A percentile compares a stretch with the other conserved stretches of the same genome.
phyloP scores from a whole-genome alignment of 2,888 invertebrate species.

The Pristionchus exspectatus region DNA sequence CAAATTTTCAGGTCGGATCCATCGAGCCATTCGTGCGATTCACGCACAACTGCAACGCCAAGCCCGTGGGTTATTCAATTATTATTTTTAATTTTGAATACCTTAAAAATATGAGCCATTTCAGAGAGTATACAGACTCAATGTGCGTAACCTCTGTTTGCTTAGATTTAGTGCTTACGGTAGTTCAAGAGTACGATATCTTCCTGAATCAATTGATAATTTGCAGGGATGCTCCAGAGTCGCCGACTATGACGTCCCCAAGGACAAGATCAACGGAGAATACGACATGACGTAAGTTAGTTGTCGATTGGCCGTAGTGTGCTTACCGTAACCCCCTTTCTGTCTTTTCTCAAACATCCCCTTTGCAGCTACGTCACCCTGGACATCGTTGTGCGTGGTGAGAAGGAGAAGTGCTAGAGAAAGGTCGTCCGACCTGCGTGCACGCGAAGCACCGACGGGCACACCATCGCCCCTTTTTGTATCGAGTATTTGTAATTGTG shows the following conservation, averaged over 20 bases:
- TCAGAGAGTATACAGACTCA: neutral
- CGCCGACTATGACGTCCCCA: slow-evolving; percentile 55
- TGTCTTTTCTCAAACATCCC: neutral
- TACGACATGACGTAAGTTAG: slow-evolving; percentile 55
- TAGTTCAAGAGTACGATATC: neutral
- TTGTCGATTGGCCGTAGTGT: neutral
- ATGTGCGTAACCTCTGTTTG: neutral
- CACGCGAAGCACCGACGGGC: neutral
- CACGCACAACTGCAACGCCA: slow-evolving; percentile 66
- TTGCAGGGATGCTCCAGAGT: slow-evolving; percentile 50
- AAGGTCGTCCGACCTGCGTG: neutral
- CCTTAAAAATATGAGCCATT: neutral
- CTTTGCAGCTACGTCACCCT: slow-evolving; percentile 53
- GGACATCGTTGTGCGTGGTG: slow-evolving; percentile 69
- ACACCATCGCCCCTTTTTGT: neutral
- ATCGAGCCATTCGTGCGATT: slow-evolving; percentile 70
- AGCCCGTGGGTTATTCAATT: slow-evolving; percentile 51
- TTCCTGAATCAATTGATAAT: neutral
- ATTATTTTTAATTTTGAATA: neutral
- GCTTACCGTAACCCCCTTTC: neutral
- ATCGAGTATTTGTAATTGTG: slow-evolving; percentile 32
- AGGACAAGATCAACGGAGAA: slow-evolving; percentile 54
- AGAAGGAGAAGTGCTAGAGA: slow-evolving; percentile 69
- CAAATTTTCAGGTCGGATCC: slow-evolving; percentile 61
- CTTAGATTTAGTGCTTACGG: neutral